Evolutionary conservation across 2,113 vertebrate species (phyloP), one percentile per base, ranked within the genome.

Genomic region (Poicephalus meyeri): DNA sequence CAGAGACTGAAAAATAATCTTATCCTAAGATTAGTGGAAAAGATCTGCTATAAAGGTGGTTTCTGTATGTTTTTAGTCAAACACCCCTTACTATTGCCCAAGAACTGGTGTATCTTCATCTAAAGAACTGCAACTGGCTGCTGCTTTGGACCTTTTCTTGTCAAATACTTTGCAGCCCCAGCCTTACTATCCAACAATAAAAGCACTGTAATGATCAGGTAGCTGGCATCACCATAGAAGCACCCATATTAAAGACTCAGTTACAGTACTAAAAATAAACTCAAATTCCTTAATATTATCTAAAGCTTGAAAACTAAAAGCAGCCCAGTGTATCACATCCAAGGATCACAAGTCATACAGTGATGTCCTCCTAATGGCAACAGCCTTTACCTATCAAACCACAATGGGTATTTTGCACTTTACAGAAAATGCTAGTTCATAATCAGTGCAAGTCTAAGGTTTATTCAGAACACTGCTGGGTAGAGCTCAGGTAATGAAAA

Each of bases 281-380:
- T 1, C 3, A 71, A 85, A 71, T n/a, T 28, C 26, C 39, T 80
- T 44, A 63, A 33, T 26, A 72, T 63, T 55, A 74, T 29, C 29
- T 49, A 31, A 84, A 80, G 31, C 13, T 37, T 42, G 47, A 13
- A 20, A 71, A 49, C 31, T 42, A 42, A 44, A 84, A 46, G 58
- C 13, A 79, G 56, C 12, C 5, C 41, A 12, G 31, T 5, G 6
- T 21, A 37, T 46, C 46, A 60, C 0, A 0, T 47, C 39, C 46
- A 72, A 79, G 24, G 53, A 89, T 47, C 5, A 0, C 1, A 49
- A 41, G 11, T 61, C 21, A 33, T 10, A 53, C 13, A 68, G 7
- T 12, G 26, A 80, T 12, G 53, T 13, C 11, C 17, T 39, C 39
- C 78, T 77, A 64, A 65, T 14, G 58, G 47, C 44, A 84, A n/a